Percentiles rank a stretch among this genome's conserved stretches.
Evolutionary conservation across 2,113 vertebrate species (phyloP).

Genomic region (Ictalurus furcatus): DNA sequence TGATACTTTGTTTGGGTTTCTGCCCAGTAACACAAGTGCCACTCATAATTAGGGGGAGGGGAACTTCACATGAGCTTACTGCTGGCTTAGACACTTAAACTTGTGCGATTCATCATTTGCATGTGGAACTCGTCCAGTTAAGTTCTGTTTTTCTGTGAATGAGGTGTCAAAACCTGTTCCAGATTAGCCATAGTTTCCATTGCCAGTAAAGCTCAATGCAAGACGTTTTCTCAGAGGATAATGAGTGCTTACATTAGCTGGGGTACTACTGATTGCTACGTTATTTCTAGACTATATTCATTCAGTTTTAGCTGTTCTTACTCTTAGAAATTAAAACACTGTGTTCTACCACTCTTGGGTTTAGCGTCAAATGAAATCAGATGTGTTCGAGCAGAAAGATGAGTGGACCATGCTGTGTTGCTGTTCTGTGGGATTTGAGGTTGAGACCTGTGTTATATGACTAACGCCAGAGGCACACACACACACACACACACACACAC

Average conservation of each 20-base stretch:
- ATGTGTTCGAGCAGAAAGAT: neutral
- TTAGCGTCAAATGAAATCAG: neutral
- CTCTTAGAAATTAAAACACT: neutral
- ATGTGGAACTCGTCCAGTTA: conserved; percentile 35
- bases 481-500: no score
- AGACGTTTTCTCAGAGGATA: neutral
- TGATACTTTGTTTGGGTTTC: neutral
- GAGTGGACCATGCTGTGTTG: neutral
- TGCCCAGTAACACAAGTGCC: neutral
- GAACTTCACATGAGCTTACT: neutral
- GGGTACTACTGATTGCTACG: neutral
- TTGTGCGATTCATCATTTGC: conserved; percentile 22
- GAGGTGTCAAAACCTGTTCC: conserved; percentile 28
- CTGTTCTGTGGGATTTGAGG: neutral
- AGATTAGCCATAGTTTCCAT: conserved; percentile 17
- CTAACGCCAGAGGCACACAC: neutral
- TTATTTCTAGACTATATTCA: neutral
- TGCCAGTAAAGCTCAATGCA: neutral
- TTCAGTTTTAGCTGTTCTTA: no score
- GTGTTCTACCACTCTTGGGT: neutral
- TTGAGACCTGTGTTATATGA: neutral
- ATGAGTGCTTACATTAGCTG: neutral
- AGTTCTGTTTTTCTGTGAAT: conserved; percentile 3
- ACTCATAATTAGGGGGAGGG: neutral
- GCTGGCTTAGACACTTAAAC: neutral